Percentiles rank a stretch among this genome's conserved stretches.
phyloP scores from a whole-genome alignment of 2,113 vertebrate species.

The Phyllostomus discolor region DNA sequence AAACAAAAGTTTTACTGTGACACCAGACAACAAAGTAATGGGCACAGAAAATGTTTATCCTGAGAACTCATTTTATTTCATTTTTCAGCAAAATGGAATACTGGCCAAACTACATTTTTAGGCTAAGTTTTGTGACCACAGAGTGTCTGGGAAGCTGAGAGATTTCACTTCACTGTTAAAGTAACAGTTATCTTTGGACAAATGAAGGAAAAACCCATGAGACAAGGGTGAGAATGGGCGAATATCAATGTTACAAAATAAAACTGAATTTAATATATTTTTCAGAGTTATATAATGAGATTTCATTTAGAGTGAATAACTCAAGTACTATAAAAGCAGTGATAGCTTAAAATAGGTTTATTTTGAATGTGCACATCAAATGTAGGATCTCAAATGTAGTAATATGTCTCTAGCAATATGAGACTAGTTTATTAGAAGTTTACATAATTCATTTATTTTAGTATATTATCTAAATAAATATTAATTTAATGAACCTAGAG shows the following conservation, averaged over 20 bases:
- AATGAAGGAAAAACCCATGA: constrained; percentile 40
- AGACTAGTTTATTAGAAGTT: neutral
- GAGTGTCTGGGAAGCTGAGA: constrained; percentile 37
- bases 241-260: constrained; percentile 28
- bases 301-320: constrained; percentile 16
- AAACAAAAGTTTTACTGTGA: neutral
- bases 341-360: neutral
- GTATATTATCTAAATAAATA: neutral
- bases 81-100: constrained; percentile 30
- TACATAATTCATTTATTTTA: neutral
- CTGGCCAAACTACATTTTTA: constrained; percentile 28
- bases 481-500: neutral
- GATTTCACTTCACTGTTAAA: constrained; percentile 53
- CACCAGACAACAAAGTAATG: neutral
- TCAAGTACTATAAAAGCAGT: neutral
- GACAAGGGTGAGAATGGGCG: constrained; percentile 32
- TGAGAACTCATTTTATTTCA: neutral
- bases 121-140: neutral
- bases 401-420: too few relatives aligned
- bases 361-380: neutral
- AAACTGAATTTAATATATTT: constrained; percentile 26
- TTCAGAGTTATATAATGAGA: constrained; percentile 27
- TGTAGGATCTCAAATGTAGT: neutral
- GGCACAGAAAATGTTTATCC: neutral
- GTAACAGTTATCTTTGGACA: constrained; percentile 43